Conservation (phyloP, 2,113 vertebrate genomes). For the Semnornis frantzii region DNA sequence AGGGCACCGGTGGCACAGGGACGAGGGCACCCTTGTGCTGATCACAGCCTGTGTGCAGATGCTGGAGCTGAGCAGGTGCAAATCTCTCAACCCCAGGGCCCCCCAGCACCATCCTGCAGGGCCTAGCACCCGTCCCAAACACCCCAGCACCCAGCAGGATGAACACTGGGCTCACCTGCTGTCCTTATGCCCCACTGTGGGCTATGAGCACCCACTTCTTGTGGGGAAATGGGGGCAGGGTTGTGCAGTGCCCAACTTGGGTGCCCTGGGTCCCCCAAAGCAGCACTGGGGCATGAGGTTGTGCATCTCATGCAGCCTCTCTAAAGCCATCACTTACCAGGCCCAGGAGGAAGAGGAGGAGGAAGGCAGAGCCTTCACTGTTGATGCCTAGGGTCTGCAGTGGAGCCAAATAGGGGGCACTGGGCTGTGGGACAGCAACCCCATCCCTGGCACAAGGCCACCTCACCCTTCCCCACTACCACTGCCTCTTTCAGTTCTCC, state of each 20-base stretch:
- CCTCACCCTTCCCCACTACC: neutral
- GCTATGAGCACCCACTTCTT: fast-evolving
- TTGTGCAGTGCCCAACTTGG: fast-evolving
- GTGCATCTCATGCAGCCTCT: neutral
- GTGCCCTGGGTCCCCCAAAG: no score
- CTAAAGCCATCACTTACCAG: fast-evolving
- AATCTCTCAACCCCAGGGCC: fast-evolving
- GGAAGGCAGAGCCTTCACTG: neutral
- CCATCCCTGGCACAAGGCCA: neutral
- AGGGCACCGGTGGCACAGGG: neutral
- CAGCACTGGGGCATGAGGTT: neutral
- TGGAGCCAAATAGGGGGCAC: neutral
- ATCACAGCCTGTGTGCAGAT: neutral
- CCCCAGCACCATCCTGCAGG: neutral
- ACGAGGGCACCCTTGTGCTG: fast-evolving
- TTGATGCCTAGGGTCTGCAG: neutral
- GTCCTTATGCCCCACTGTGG: fast-evolving
- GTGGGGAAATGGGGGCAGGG: neutral
- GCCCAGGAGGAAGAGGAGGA: neutral
- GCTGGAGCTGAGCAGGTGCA: neutral
- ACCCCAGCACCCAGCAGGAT: neutral
- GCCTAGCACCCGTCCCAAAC: neutral
- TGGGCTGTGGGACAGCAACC: neutral
- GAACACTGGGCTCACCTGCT: fast-evolving
- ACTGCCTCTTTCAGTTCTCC: neutral